These are phyloP conservation scores for Netelia inedita DNA, from an alignment of 2,888 invertebrate species.

Conservation along the genomic window DNA sequence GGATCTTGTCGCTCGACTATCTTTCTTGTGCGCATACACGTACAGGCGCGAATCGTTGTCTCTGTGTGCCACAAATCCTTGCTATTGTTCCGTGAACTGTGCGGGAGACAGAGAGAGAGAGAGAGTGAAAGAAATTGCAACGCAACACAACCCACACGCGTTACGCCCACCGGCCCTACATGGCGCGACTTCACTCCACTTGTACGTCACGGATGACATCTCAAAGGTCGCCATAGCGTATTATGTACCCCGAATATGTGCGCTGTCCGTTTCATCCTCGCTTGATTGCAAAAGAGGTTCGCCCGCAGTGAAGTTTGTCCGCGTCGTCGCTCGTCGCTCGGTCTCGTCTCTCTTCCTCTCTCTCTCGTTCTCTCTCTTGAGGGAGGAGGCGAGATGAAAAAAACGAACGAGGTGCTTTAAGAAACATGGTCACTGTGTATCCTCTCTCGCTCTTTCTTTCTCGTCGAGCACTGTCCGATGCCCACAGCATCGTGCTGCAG, in stretches of 20 bases:
- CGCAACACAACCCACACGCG: constrained; percentile 66
- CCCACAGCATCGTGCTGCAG: constrained; percentile 54
- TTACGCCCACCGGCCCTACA: constrained; percentile 70
- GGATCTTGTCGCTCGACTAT: constrained; percentile 36
- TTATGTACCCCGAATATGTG: constrained; percentile 62
- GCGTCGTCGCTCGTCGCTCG: constrained; percentile 38
- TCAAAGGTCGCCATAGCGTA: constrained; percentile 69
- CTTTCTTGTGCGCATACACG: constrained; percentile 45
- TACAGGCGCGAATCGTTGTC: constrained; percentile 13
- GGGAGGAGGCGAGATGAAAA: constrained; percentile 53
- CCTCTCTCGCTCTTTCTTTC: constrained; percentile 50
- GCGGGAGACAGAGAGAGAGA: constrained; percentile 40
- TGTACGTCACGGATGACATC: constrained; percentile 73
- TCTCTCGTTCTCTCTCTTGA: constrained; percentile 22
- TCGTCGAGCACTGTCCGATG: constrained; percentile 48
- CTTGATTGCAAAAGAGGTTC: constrained; percentile 69
- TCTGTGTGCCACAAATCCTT: constrained; percentile 69
- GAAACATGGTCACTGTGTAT: constrained; percentile 67
- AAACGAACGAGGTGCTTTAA: constrained; percentile 64
- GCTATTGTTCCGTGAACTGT: constrained; percentile 70
- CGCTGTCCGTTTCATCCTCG: constrained; percentile 63
- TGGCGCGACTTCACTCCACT: constrained; percentile 71
- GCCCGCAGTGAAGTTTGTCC: constrained; percentile 39
- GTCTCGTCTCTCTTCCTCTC: constrained; percentile 12
- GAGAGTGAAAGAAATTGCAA: constrained; percentile 37